These are phyloP conservation scores for Andrena minutula DNA, from an alignment of 2,888 invertebrate genomes.

Conservation along the genomic window DNA sequence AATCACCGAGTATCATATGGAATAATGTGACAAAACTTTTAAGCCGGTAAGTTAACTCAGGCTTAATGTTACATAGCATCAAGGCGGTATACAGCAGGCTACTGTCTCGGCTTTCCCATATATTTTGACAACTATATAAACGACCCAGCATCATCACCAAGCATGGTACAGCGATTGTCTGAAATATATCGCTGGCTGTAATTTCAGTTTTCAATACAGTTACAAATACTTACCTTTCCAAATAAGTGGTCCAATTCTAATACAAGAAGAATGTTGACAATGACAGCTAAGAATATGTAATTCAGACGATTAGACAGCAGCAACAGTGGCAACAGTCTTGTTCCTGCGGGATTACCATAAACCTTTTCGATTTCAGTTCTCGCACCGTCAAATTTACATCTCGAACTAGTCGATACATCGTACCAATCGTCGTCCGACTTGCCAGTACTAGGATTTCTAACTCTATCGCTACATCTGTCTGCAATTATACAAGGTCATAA, in stretches of 20 bases:
- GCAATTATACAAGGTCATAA: background rate
- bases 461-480: conserved; percentile 14
- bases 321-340: background rate
- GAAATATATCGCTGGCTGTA: conserved; percentile 11
- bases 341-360: background rate
- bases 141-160: conserved; percentile 71
- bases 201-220: background rate
- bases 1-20: conserved; percentile 69
- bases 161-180: conserved; percentile 78
- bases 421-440: conserved; percentile 5
- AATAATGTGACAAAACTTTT: conserved; percentile 66
- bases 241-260: conserved; percentile 72
- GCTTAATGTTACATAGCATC: conserved; percentile 78
- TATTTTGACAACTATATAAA: conserved; percentile 59
- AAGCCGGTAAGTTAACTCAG: conserved; percentile 73
- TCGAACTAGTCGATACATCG: background rate
- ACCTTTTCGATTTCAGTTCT: conserved; percentile 1
- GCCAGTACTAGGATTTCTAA: background rate
- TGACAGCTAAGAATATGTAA: conserved; percentile 74
- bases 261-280: conserved; percentile 77
- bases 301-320: conserved; percentile 65
- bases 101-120: conserved; percentile 59
- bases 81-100: conserved; percentile 76
- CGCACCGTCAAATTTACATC: background rate
- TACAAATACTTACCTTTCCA: conserved; percentile 74